A percentile compares a stretch with the other conserved stretches of the same genome.
phyloP scores from a whole-genome alignment of 2,888 invertebrate genomes.

The Aleiodes testaceus region DNA sequence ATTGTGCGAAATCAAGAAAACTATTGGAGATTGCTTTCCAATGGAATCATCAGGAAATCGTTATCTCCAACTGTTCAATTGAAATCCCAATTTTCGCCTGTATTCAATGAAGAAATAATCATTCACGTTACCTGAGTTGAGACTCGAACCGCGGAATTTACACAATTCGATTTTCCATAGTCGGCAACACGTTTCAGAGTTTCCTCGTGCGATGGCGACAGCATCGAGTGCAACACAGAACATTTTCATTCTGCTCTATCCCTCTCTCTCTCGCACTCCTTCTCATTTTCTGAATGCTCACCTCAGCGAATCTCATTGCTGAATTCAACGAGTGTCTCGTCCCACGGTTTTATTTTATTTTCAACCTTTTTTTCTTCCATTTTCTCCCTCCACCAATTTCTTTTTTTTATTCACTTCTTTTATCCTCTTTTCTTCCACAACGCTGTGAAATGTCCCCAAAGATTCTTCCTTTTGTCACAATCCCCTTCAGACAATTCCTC shows the following conservation, averaged over 20 bases:
- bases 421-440: conserved; percentile 16
- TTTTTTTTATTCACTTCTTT: conserved; percentile 1
- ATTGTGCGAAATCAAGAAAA: background rate
- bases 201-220: conserved; percentile 61
- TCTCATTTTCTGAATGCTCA: conserved; percentile 24
- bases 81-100: background rate
- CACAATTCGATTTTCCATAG: conserved; percentile 33
- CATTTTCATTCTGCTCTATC: conserved; percentile 17
- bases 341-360: conserved; percentile 34
- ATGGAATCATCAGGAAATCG: too few species aligned
- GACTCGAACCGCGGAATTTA: conserved; percentile 49
- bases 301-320: conserved; percentile 27
- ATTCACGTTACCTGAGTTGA: conserved; percentile 40
- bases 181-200: background rate
- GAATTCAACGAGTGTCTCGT: conserved; percentile 20
- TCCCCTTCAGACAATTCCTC: background rate
- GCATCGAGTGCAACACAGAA: conserved; percentile 51
- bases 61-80: too few species aligned
- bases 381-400: background rate
- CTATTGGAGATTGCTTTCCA: too few species aligned
- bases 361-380: conserved; percentile 20
- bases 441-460: conserved; percentile 11
- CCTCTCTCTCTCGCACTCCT: background rate
- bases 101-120: background rate
- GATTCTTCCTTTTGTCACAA: conserved; percentile 27